Conservation (phyloP, 2,797 vertebrate genomes). For the Erpetoichthys calabaricus region DNA sequence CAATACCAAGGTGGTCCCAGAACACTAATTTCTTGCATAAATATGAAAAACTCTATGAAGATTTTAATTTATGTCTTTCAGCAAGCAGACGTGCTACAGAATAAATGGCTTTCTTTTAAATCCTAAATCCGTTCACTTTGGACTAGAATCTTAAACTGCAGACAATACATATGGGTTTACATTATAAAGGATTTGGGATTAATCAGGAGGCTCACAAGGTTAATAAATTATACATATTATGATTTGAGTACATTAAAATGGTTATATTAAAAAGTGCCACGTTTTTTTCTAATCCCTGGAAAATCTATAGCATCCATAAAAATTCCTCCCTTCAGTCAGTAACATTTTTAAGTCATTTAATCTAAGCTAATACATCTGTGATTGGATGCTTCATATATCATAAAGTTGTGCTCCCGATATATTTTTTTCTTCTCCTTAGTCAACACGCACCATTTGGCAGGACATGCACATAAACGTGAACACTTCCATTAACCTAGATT, state of each 20-base stretch:
- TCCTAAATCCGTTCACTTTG: constrained; percentile 24
- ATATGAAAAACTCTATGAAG: constrained; percentile 19
- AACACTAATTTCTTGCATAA: not conserved
- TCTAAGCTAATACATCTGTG: too few species aligned
- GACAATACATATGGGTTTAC: constrained; percentile 57
- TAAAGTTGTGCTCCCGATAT: constrained; percentile 50
- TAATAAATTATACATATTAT: constrained; percentile 69
- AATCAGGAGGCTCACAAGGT: constrained; percentile 57
- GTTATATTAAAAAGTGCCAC: constrained; percentile 46
- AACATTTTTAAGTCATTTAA: too few species aligned
- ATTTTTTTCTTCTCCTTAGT: constrained; percentile 33
- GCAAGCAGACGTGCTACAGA: constrained; percentile 24
- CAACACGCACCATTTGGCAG: constrained; percentile 36
- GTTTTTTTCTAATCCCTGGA: constrained; percentile 17
- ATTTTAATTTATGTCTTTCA: constrained; percentile 31
- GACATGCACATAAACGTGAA: constrained; percentile 53
- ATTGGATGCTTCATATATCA: too few species aligned
- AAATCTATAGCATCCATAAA: constrained; percentile 1
- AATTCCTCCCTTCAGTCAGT: not conserved
- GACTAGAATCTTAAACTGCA: constrained; percentile 47
- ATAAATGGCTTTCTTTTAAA: constrained; percentile 32
- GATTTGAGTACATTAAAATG: constrained; percentile 52
- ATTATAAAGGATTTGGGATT: constrained; percentile 43
- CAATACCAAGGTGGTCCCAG: not conserved
- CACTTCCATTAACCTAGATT: constrained; percentile 23